Evolutionary conservation across 2,888 invertebrate species (phyloP).

Genomic region (Microctonus brassicae): DNA sequence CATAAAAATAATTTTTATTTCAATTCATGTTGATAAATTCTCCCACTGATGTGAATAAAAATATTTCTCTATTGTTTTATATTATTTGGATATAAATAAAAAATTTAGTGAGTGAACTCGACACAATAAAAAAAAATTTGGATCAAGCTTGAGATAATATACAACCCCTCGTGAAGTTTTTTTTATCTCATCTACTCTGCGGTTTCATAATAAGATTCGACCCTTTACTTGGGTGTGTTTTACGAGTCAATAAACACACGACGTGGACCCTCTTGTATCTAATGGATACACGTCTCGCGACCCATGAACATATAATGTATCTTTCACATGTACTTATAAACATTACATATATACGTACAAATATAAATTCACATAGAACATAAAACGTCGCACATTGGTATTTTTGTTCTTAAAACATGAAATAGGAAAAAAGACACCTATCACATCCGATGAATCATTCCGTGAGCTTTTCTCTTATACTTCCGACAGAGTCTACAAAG

Average conservation of each 20-base stretch:
- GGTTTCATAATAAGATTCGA: constrained; percentile 13
- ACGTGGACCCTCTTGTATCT: constrained; percentile 41
- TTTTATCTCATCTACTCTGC: background rate
- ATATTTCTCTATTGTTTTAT: no score
- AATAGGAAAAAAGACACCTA: background rate
- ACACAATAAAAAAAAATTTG: background rate
- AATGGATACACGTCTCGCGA: constrained; percentile 38
- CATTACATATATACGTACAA: constrained; percentile 4
- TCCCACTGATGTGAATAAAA: no score
- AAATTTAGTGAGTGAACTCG: background rate
- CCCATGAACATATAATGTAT: constrained; percentile 25
- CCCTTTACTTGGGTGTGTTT: constrained; percentile 44
- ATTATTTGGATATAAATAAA: no score
- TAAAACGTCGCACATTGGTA: constrained; percentile 37
- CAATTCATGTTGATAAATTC: no score
- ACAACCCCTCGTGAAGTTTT: background rate
- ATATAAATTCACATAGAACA: constrained; percentile 13
- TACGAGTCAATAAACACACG: constrained; percentile 54
- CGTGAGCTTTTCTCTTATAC: background rate
- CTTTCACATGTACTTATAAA: constrained; percentile 19
- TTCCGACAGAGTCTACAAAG: background rate
- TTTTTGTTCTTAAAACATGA: background rate
- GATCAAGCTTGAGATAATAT: background rate
- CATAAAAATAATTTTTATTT: no score
- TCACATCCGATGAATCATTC: background rate